A percentile compares a stretch with the other conserved stretches of the same genome.
Evolutionary conservation across 2,113 vertebrate genomes (phyloP).

Genomic region (Naja naja): DNA sequence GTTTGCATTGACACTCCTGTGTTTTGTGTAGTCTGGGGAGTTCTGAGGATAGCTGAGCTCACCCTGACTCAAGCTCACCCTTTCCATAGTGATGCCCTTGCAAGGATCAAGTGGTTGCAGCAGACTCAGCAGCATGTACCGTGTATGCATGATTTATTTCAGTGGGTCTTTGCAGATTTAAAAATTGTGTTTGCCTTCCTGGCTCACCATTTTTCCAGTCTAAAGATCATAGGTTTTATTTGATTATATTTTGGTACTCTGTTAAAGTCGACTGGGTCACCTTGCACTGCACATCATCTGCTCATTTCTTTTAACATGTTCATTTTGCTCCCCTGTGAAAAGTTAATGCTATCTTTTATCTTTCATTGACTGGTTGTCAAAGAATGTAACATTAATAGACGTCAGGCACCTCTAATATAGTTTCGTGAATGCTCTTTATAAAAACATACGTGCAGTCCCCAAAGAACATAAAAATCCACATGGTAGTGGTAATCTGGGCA

Average conservation of each 20-base stretch:
- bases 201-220: constrained; percentile 53
- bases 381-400: constrained; percentile 68
- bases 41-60: constrained; percentile 31
- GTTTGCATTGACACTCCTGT: constrained; percentile 39
- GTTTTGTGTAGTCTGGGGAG: constrained; percentile 37
- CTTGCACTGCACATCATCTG: constrained; percentile 62
- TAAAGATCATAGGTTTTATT: constrained; percentile 73
- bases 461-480: constrained; percentile 54
- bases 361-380: constrained; percentile 68
- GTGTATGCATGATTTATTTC: constrained; percentile 53
- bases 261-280: constrained; percentile 70
- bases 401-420: constrained; percentile 57
- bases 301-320: constrained; percentile 60
- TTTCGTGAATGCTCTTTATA: constrained; percentile 64
- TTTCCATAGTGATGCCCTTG: constrained; percentile 29
- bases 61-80: constrained; percentile 12
- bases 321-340: constrained; percentile 66
- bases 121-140: constrained; percentile 27
- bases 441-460: constrained; percentile 26
- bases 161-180: constrained; percentile 60
- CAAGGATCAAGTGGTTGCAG: constrained; percentile 16
- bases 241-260: constrained; percentile 71
- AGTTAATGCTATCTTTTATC: constrained; percentile 73
- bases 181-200: constrained; percentile 63
- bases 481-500: constrained; percentile 45